Base-by-base conservation (phyloP, 2,888 invertebrate genomes). In the Microctonus brassicae region DNA sequence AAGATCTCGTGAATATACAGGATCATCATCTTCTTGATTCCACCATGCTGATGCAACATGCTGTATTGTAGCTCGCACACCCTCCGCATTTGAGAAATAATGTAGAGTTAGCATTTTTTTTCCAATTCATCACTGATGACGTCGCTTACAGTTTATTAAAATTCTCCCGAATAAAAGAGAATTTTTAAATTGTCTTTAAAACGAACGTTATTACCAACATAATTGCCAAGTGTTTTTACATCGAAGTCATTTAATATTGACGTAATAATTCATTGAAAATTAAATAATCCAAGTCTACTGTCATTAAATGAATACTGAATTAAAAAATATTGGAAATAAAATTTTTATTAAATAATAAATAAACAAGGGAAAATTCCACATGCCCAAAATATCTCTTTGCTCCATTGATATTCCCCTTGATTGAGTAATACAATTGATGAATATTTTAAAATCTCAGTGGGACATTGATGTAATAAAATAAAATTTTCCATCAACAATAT, bases 1-100 rank as follows among this genome's bases (percentile, higher is more conserved):
- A 88, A 94, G 93, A 87, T 94, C 95, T 88, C 93, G 89, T 78
- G 94, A 92, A 89, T 95, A 94, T 82, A 94, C 93, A 73, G 84
- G 84, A 79, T 90, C 90, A 78, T 90, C 89, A 82, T 91, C 90
- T 86, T 90, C 89, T 83, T 88, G 82, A 86, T 88, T 81, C 89
- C 90, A 88, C 89, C 85, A 94, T 90, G 79, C 89, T 88, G 87
- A 92, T 90, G 81, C 87, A 82, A 83, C 78, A 63, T 79, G 81
- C 69, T 81, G 81, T 70, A 84, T 77, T 36, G 80, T 75, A 47
- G 82, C 77, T 36, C 79, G 80, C 39, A 84, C 78, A 61, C 78
- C 79, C 69, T 79, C 78, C 89, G 93, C 82, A 90, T 94, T 94
- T 86, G 95, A 95, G 88, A 92, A 95, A 88, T 93, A 94, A 88